Conservation (phyloP, 1,140 invertebrate genomes). For the Trigoniulus corallinus region DNA sequence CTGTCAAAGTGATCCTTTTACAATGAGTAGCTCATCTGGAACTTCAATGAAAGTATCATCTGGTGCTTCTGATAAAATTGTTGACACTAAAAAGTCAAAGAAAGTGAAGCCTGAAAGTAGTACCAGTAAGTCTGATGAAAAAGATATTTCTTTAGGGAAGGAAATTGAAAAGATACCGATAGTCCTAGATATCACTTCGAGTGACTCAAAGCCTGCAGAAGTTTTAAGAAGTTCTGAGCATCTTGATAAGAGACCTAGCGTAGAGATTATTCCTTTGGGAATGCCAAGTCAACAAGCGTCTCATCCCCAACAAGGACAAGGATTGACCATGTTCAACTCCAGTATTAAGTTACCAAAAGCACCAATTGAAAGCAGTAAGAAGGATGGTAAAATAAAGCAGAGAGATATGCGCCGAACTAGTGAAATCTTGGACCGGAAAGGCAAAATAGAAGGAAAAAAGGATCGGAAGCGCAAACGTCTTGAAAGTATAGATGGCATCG, state of each 20-base stretch:
- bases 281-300: conserved; percentile 55
- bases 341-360: conserved; percentile 10
- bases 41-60: not conserved
- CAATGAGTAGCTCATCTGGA: not conserved
- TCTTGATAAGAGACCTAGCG: conserved; percentile 47
- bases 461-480: conserved; percentile 44
- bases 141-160: not conserved
- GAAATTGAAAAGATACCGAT: conserved; percentile 1
- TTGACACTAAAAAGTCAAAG: conserved; percentile 4
- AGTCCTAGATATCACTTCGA: not conserved
- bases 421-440: conserved; percentile 41
- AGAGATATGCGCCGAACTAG: not conserved
- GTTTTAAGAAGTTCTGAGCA: not conserved
- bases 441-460: conserved; percentile 38
- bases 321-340: conserved; percentile 3
- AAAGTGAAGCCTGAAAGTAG: not conserved
- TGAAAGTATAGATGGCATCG: conserved; percentile 18
- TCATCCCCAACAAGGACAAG: conserved; percentile 29
- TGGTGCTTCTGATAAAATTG: conserved; percentile 13
- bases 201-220: not conserved
- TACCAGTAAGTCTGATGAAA: not conserved
- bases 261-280: conserved; percentile 60
- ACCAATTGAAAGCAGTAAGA: conserved; percentile 10
- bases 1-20: not conserved
- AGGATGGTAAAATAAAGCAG: conserved; percentile 10